phyloP scores from a whole-genome alignment of 2,113 vertebrate genomes.

The human (Homo sapiens) region GRCh38 chr3:142417001-142417500 shows the following conservation, averaged over 20 bases:
- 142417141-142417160: conserved; percentile 99
- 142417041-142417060: conserved; percentile 42
- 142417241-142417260: conserved; percentile 31
- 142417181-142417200: conserved; percentile 98
- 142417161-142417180: conserved; percentile 99
- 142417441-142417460: neutral
- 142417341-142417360: conserved; percentile 12
- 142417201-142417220: conserved; percentile 94
- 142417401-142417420: neutral
- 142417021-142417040: neutral
- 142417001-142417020: too few species aligned
- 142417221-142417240: conserved; percentile 92
- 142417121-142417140: conserved; percentile 78
- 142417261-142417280: neutral
- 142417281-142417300: neutral
- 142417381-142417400: neutral
- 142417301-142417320: neutral
- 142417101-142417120: conserved; percentile 8
- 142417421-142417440: neutral
- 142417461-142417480: neutral
- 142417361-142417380: conserved; percentile 49
- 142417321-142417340: neutral
- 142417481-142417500: neutral
- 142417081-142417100: neutral
- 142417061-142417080: neutral